Base-by-base conservation (phyloP, 2,888 invertebrate genomes). In the Xanthia togata region DNA sequence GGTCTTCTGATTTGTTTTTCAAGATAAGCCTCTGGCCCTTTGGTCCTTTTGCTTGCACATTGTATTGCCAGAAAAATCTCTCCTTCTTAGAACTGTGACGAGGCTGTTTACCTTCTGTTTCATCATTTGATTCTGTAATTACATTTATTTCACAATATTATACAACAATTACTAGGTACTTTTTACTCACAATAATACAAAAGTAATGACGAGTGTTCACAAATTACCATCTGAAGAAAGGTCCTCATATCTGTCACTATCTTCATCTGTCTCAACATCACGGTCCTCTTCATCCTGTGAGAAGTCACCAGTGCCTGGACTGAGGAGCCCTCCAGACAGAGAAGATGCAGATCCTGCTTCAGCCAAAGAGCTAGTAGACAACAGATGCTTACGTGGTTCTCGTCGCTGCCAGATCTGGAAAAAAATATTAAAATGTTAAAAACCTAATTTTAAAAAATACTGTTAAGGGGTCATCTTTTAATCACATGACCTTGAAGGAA, bases 21-120 rank as follows among this genome's bases (percentile, higher is more conserved):
- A 99, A 97, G 68, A 98, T 98, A 81, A 99, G 96, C 83, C 99
- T 97, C 93, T 99, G 99, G 62, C 99, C 99, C 96, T 99, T 99
- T 9, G 99, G 99, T 2, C 99, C 99, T 95, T 99, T 99, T 2
- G 99, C 98, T 95, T 99, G 99, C 0, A 99, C 99, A 96, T 99
- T 99, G 94, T 99, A 99, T 94, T 99, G 99, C 99, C 99, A 99
- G 94, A 99, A 99, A 95, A 97, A 99, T 81, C 98, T 97, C 91
- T 99, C 99, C 88, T 98, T 98, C 93, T 98, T 98, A 70, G 95
- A 93, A 82, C 87, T 91, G 47, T 92, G 92, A 23, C 96, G 91
- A 38, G 94, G 91, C 79, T 96, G 93, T 91, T 95, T 96, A 76
- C 92, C 92, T 91, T 97, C 97, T 78, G 97, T 94, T 80, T 98